These are phyloP conservation scores for Gnatocerus cornutus DNA, from an alignment of 2,888 invertebrate species.

Conservation along the genomic window DNA sequence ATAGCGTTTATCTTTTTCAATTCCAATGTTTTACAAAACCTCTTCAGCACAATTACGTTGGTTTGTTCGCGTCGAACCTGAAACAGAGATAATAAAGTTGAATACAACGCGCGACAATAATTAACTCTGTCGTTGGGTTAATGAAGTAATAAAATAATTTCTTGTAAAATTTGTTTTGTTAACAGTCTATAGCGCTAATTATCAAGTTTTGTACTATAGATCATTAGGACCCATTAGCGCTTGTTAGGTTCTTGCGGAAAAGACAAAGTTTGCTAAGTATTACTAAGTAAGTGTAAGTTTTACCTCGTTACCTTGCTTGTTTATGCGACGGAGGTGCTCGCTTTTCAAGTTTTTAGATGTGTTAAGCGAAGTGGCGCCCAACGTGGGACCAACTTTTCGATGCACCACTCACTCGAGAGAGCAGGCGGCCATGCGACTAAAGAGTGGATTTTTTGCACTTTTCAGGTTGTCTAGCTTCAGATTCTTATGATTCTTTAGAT, in stretches of 20 bases:
- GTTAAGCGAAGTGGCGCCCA: no score
- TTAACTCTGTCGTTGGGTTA: not conserved
- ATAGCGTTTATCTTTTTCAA: slow-evolving; percentile 20
- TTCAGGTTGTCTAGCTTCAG: no score
- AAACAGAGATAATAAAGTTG: not conserved
- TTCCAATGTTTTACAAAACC: slow-evolving; percentile 2
- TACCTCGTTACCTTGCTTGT: no score
- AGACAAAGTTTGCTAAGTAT: slow-evolving; percentile 17
- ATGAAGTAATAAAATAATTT: not conserved
- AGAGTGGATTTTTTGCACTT: no score
- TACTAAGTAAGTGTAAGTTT: not conserved
- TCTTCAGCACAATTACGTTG: not conserved
- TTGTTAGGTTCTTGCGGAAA: slow-evolving; percentile 10
- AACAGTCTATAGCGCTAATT: slow-evolving; percentile 9
- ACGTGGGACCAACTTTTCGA: no score
- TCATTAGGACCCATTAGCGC: slow-evolving; percentile 11
- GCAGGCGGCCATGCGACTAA: no score
- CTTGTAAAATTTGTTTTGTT: not conserved
- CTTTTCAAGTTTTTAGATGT: no score
- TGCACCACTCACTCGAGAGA: no score
- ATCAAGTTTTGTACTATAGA: slow-evolving; percentile 16
- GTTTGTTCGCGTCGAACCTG: not conserved
- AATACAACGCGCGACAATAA: not conserved
- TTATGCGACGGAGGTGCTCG: no score
- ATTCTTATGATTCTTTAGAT: no score